A percentile compares a stretch with the other conserved stretches of the same genome.
These are phyloP conservation scores for Poecilia latipinna DNA, from an alignment of 2,113 vertebrate species.

Conservation along the genomic window DNA sequence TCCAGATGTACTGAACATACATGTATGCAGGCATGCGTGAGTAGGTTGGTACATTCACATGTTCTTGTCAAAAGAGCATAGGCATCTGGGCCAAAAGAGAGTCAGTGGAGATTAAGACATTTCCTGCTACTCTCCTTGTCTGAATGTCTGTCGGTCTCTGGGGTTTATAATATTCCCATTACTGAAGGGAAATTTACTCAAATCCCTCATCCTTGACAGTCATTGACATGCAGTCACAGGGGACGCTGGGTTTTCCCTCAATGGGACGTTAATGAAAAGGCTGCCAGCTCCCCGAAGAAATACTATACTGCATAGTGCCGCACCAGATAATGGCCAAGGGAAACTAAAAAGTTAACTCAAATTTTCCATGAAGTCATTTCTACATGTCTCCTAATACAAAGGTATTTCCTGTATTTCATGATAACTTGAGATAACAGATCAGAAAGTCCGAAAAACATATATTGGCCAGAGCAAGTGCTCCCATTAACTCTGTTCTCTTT, in stretches of 20 bases:
- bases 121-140: slow-evolving; percentile 66
- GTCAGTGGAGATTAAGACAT: slow-evolving; percentile 76
- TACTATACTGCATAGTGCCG: slow-evolving; percentile 1
- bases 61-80: slow-evolving; percentile 50
- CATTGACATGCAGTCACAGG: slow-evolving; percentile 64
- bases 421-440: neutral
- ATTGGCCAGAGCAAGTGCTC: neutral
- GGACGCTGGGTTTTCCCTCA: slow-evolving; percentile 60
- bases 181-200: slow-evolving; percentile 66
- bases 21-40: slow-evolving; percentile 40
- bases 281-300: slow-evolving; percentile 56
- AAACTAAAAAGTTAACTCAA: neutral
- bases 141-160: slow-evolving; percentile 59
- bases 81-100: slow-evolving; percentile 58
- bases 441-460: neutral
- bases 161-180: slow-evolving; percentile 72
- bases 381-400: neutral
- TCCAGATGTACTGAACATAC: slow-evolving; percentile 80
- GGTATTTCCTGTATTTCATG: slow-evolving; percentile 7
- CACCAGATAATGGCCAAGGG: slow-evolving; percentile 37
- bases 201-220: slow-evolving; percentile 76
- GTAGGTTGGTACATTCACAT: slow-evolving; percentile 19
- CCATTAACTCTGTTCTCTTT: no score
- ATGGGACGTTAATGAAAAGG: slow-evolving; percentile 73
- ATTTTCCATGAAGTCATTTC: slow-evolving; percentile 21